Percentiles rank a stretch among this genome's conserved stretches.
Conservation (phyloP, 2,888 invertebrate species). For the Buathra laborator region DNA sequence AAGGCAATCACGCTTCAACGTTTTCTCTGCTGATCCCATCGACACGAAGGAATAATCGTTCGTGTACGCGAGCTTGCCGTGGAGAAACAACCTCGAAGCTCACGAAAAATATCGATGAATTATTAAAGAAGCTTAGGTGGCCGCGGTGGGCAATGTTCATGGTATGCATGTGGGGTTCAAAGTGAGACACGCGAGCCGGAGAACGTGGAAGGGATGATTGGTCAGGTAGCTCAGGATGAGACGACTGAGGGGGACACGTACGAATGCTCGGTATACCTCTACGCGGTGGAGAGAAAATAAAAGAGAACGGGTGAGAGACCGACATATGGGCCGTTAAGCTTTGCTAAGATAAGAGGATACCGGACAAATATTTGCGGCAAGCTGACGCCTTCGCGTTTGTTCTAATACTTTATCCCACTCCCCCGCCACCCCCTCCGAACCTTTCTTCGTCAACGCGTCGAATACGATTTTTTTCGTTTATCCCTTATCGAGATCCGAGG, state of each 20-base stretch:
- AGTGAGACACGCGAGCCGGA: constrained; percentile 44
- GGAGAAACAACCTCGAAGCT: constrained; percentile 37
- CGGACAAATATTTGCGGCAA: constrained; percentile 79
- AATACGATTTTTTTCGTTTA: constrained; percentile 46
- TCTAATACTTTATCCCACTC: constrained; percentile 49
- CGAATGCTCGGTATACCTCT: constrained; percentile 16
- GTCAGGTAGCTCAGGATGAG: constrained; percentile 61
- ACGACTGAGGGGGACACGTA: constrained; percentile 35
- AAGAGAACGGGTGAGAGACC: constrained; percentile 75
- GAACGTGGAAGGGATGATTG: constrained; percentile 40
- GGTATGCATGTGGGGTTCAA: not conserved
- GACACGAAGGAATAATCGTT: constrained; percentile 49
- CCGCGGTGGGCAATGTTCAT: constrained; percentile 29
- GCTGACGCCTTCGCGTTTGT: constrained; percentile 76
- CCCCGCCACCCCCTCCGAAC: constrained; percentile 20
- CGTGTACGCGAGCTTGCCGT: constrained; percentile 29
- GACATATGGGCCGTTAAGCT: constrained; percentile 82
- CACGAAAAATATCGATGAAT: constrained; percentile 62
- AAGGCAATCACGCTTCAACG: constrained; percentile 8
- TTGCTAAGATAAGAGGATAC: constrained; percentile 79
- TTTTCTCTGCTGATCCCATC: constrained; percentile 54
- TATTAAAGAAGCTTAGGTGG: constrained; percentile 48
- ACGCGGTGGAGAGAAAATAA: constrained; percentile 62
- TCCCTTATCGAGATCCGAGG: constrained; percentile 51
- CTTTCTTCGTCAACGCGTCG: constrained; percentile 1